Percentiles rank a stretch among this genome's conserved stretches.
These are phyloP conservation scores for Cantharis rufa DNA, from an alignment of 2,888 invertebrate species.

Conservation along the genomic window DNA sequence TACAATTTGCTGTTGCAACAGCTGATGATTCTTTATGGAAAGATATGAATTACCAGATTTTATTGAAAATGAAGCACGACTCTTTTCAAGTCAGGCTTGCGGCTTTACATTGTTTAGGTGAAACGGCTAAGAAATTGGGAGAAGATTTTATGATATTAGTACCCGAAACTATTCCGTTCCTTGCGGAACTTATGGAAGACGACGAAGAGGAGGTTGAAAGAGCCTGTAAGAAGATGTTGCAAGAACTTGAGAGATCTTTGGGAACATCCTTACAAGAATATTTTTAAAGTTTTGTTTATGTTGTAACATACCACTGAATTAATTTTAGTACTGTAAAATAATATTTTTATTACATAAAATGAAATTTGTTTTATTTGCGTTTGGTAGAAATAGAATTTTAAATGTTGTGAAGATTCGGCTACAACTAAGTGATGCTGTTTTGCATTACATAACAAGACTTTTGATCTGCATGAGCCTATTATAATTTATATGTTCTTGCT, in stretches of 20 bases:
- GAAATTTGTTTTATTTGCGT: neutral
- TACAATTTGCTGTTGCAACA: constrained; percentile 79
- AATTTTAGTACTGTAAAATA: neutral
- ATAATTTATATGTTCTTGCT: no score
- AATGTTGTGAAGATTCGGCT: no score
- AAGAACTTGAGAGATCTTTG: constrained; percentile 82
- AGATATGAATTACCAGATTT: constrained; percentile 84
- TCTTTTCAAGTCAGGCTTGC: constrained; percentile 74
- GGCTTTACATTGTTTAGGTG: constrained; percentile 73
- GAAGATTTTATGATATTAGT: constrained; percentile 87
- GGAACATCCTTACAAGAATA: constrained; percentile 91
- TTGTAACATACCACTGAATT: neutral
- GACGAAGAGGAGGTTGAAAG: constrained; percentile 82
- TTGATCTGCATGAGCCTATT: no score
- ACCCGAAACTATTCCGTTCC: constrained; percentile 92
- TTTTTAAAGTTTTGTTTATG: constrained; percentile 59
- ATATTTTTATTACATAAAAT: neutral
- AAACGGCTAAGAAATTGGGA: constrained; percentile 81
- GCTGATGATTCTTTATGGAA: constrained; percentile 90
- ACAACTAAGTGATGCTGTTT: no score
- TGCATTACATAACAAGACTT: no score
- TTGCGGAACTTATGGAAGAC: constrained; percentile 91
- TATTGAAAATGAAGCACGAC: constrained; percentile 82
- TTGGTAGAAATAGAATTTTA: neutral
- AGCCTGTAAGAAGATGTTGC: constrained; percentile 77